Conservation (phyloP, 2,113 vertebrate species). For the Aphyosemion australe region DNA sequence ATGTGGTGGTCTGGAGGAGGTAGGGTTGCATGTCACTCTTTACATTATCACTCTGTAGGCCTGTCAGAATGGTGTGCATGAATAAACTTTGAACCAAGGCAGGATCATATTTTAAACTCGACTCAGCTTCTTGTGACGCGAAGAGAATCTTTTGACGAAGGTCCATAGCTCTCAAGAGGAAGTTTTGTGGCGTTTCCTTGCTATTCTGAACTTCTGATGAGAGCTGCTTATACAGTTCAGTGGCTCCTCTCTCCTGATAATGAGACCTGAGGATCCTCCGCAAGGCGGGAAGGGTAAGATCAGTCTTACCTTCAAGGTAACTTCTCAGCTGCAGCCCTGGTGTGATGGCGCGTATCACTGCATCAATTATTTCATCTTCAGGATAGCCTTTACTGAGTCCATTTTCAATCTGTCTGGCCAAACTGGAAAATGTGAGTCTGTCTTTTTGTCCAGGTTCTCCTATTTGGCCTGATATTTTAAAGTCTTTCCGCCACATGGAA, state of each 20-base stretch:
- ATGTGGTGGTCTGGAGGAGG: not conserved
- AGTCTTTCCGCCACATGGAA: not conserved
- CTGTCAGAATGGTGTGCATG: no score
- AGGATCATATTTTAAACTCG: no score
- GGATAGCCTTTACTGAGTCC: not conserved
- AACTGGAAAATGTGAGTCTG: not conserved
- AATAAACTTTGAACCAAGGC: no score
- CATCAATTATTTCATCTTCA: not conserved
- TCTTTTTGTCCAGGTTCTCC: not conserved
- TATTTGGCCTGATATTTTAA: not conserved
- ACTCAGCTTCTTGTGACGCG: no score
- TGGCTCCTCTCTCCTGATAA: no score
- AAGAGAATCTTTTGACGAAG: no score
- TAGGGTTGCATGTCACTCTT: not conserved
- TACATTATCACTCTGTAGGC: not conserved
- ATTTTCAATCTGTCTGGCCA: constrained; percentile 2
- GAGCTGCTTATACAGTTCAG: no score
- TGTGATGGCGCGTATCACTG: not conserved
- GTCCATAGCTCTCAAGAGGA: no score
- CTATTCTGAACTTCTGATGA: no score
- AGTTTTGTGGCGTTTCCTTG: no score
- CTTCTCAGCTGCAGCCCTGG: not conserved
- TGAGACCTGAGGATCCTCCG: no score
- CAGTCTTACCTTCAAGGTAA: not conserved
- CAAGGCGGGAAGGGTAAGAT: not conserved